A percentile compares a stretch with the other conserved stretches of the same genome.
Evolutionary conservation across 2,797 vertebrate species (phyloP).

Genomic region (Balearica regulorum): DNA sequence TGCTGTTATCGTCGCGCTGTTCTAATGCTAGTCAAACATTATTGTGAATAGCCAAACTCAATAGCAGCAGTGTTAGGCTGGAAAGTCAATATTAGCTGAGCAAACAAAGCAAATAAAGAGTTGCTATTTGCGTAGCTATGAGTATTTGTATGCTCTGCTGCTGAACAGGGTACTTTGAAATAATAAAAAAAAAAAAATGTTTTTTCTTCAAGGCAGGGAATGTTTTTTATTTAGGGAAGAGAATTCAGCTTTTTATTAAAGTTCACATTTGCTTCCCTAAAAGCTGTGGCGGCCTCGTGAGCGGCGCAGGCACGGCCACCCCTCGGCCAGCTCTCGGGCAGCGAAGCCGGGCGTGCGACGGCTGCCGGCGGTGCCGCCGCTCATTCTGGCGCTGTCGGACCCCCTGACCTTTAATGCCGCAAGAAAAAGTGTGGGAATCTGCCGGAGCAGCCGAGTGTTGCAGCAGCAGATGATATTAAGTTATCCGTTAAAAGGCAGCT

Average conservation of each 20-base stretch:
- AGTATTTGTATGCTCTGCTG: constrained; percentile 77
- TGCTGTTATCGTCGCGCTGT: constrained; percentile 82
- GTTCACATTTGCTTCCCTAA: rapidly evolving
- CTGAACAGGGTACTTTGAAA: constrained; percentile 74
- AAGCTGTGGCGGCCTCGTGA: rapidly evolving
- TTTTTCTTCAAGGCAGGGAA: neutral
- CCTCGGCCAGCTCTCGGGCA: neutral
- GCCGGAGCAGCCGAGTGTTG: rapidly evolving
- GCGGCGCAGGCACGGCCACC: rapidly evolving
- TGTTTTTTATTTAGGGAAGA: neutral
- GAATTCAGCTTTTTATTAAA: rapidly evolving
- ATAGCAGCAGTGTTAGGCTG: constrained; percentile 87
- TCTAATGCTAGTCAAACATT: constrained; percentile 87
- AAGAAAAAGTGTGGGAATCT: neutral
- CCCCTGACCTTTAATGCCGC: neutral
- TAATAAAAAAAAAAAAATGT: neutral
- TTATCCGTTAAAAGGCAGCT: neutral
- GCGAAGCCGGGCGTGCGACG: rapidly evolving
- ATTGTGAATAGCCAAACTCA: constrained; percentile 84
- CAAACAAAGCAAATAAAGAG: constrained; percentile 84
- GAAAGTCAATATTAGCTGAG: constrained; percentile 94
- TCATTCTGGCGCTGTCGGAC: rapidly evolving
- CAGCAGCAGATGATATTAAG: neutral
- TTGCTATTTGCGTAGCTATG: constrained; percentile 89
- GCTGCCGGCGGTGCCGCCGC: neutral